These are phyloP conservation scores for Gallinago stenura DNA, from an alignment of 2,797 vertebrate genomes.

Conservation along the genomic window DNA sequence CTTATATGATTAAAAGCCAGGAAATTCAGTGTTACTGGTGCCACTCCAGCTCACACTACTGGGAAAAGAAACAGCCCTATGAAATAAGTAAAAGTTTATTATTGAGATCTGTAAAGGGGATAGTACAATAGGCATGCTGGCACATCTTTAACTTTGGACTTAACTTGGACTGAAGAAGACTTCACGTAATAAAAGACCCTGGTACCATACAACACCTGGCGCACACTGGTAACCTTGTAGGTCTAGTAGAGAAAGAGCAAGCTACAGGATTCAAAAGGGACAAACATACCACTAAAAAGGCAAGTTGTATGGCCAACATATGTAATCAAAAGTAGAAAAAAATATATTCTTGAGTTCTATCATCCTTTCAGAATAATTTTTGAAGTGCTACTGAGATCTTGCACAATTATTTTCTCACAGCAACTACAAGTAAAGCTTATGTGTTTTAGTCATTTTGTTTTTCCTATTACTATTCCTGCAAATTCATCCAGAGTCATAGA, in stretches of 20 bases:
- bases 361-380: not conserved
- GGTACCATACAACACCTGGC: not conserved
- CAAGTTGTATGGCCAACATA: not conserved
- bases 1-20: slow-evolving; percentile 20
- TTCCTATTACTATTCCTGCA: slow-evolving; percentile 14
- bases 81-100: slow-evolving; percentile 9
- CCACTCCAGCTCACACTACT: not conserved
- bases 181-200: not conserved
- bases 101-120: not conserved
- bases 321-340: not conserved
- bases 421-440: not conserved
- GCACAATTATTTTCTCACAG: slow-evolving; percentile 6
- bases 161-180: not conserved
- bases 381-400: not conserved
- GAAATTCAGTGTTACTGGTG: not conserved
- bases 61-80: not conserved
- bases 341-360: not conserved
- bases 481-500: slow-evolving; percentile 1
- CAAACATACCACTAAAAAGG: not conserved
- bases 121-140: not conserved
- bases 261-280: not conserved
- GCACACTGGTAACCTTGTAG: not conserved
- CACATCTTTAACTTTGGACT: not conserved
- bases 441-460: slow-evolving; percentile 8
- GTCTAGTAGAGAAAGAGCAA: not conserved